These are phyloP conservation scores for Scaptomyza caliginosa DNA, from an alignment of 2,888 invertebrate genomes.

Conservation along the genomic window DNA sequence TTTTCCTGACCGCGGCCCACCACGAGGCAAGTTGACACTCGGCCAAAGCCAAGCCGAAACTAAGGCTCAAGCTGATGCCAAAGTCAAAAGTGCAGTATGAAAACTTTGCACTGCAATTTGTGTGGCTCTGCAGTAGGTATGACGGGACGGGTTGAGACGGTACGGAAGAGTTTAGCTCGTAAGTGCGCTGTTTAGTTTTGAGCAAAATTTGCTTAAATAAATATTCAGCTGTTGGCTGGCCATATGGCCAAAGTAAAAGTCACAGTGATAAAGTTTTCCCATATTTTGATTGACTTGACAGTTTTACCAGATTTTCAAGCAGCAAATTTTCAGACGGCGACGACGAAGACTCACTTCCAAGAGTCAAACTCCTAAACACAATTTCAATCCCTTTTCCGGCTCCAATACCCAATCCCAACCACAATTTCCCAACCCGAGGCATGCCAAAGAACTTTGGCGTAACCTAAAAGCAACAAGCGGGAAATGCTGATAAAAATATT, in stretches of 20 bases:
- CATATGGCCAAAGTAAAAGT: conserved; percentile 42
- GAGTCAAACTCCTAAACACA: not conserved
- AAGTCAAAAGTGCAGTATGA: conserved; percentile 57
- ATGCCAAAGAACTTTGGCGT: conserved; percentile 53
- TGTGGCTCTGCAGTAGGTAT: conserved; percentile 30
- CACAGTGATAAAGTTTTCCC: conserved; percentile 58
- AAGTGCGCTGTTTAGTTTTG: conserved; percentile 61
- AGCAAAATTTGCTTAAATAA: conserved; percentile 72
- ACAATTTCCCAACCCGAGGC: conserved; percentile 29
- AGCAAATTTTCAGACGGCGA: conserved; percentile 10
- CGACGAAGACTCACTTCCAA: not conserved
- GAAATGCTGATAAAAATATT: conserved; percentile 78
- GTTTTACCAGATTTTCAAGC: conserved; percentile 33
- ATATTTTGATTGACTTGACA: conserved; percentile 76
- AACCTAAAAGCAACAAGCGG: conserved; percentile 73
- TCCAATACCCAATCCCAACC: not conserved
- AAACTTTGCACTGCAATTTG: conserved; percentile 74
- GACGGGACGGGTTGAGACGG: not conserved
- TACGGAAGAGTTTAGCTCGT: conserved; percentile 7
- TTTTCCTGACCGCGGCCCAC: conserved; percentile 56
- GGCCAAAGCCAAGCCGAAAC: conserved; percentile 44
- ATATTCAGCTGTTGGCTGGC: conserved; percentile 54
- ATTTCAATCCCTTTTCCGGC: not conserved
- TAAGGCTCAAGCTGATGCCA: conserved; percentile 38
- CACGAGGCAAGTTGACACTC: conserved; percentile 66